Percentiles rank a stretch among this genome's conserved stretches.
Conservation (phyloP, 2,888 invertebrate genomes). For the Orchestes rusci region DNA sequence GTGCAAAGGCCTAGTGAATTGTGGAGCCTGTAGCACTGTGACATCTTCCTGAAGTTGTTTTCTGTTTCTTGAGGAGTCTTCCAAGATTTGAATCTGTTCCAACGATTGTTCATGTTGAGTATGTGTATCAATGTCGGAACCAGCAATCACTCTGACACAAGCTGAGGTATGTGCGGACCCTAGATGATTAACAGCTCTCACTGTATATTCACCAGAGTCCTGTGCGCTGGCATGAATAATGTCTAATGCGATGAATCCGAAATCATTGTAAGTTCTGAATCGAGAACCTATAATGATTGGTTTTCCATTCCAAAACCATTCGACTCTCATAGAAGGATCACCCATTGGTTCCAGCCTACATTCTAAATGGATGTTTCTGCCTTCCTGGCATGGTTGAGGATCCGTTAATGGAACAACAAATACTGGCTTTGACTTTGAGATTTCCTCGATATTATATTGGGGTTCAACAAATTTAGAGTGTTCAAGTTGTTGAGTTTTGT, state of each 20-base stretch:
- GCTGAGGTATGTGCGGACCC: slow-evolving; percentile 90
- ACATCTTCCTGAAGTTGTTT: slow-evolving; percentile 73
- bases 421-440: slow-evolving; percentile 90
- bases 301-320: slow-evolving; percentile 93
- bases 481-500: slow-evolving; percentile 83
- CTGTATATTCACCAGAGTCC: slow-evolving; percentile 94
- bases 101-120: slow-evolving; percentile 88
- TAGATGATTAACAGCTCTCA: slow-evolving; percentile 85
- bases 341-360: slow-evolving; percentile 92
- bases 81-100: slow-evolving; percentile 85
- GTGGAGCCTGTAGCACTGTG: slow-evolving; percentile 76
- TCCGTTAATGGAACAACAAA: slow-evolving; percentile 86
- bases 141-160: slow-evolving; percentile 77
- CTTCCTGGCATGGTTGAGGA: slow-evolving; percentile 77
- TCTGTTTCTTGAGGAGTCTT: slow-evolving; percentile 67
- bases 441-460: slow-evolving; percentile 84
- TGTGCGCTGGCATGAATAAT: slow-evolving; percentile 89
- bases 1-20: slow-evolving; percentile 79
- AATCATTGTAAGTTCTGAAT: slow-evolving; percentile 93
- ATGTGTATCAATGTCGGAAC: slow-evolving; percentile 77
- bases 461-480: slow-evolving; percentile 80
- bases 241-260: slow-evolving; percentile 94
- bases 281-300: slow-evolving; percentile 84
- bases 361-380: slow-evolving; percentile 85
- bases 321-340: slow-evolving; percentile 91